A percentile compares a stretch with the other conserved stretches of the same genome.
Evolutionary conservation across 2,888 invertebrate species (phyloP).

Genomic region (Caenorhabditis japonica): DNA sequence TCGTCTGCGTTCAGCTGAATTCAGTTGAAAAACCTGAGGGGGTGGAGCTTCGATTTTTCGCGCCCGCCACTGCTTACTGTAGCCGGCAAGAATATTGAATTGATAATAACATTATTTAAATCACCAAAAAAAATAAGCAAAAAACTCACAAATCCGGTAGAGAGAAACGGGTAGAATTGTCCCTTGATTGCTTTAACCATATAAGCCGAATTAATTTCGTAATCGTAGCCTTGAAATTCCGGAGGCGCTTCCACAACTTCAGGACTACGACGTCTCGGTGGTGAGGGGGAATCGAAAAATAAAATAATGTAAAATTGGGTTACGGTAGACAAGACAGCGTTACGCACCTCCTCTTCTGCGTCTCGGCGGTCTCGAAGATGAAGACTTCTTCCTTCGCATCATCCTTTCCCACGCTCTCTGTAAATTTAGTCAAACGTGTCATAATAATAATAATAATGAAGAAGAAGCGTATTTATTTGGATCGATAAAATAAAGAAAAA

Average conservation of each 20-base stretch:
- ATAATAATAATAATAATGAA: neutral
- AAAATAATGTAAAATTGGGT: too few relatives aligned
- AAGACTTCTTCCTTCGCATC: constrained; percentile 42
- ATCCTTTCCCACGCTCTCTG: constrained; percentile 16
- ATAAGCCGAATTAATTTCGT: constrained; percentile 13
- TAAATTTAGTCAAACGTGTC: too few relatives aligned
- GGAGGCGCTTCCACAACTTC: constrained; percentile 43
- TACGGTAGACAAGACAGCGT: constrained; percentile 9
- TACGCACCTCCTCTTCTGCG: constrained; percentile 25
- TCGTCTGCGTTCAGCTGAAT: too few relatives aligned
- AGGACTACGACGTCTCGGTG: constrained; percentile 16
- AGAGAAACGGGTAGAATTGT: constrained; percentile 18
- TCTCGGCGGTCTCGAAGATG: constrained; percentile 13
- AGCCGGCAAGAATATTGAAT: too few relatives aligned
- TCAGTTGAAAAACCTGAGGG: too few relatives aligned
- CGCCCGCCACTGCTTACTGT: too few relatives aligned
- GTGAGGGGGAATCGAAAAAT: constrained; percentile 27
- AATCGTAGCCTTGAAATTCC: constrained; percentile 45
- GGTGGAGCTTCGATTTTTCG: too few relatives aligned
- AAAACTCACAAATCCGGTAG: constrained; percentile 29
- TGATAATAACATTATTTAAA: neutral
- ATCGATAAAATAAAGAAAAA: constrained; percentile 21
- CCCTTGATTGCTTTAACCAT: constrained; percentile 21
- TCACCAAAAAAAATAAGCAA: neutral
- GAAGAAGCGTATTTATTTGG: neutral